Percentiles rank a stretch among this genome's conserved stretches.
Conservation (phyloP, 2,113 vertebrate species). For the Saiga tatarica region DNA sequence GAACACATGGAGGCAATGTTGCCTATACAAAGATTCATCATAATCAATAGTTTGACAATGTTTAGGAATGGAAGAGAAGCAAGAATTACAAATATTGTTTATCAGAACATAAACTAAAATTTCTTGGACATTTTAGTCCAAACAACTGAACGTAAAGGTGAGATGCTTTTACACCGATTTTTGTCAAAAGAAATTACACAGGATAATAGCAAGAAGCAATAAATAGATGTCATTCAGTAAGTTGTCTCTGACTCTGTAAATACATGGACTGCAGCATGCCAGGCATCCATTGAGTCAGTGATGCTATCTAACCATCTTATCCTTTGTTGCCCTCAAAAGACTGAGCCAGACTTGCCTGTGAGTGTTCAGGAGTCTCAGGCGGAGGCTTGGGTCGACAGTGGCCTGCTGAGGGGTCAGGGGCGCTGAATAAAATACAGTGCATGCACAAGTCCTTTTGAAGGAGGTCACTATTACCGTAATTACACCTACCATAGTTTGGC, state of each 20-base stretch:
- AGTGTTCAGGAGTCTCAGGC: rapidly evolving
- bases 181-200: not conserved
- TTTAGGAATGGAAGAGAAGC: not conserved
- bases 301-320: not conserved
- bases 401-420: not conserved
- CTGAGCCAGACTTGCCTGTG: not conserved
- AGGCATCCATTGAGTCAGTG: not conserved
- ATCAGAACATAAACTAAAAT: not conserved
- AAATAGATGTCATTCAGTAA: not conserved
- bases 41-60: not conserved
- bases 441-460: not conserved
- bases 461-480: not conserved
- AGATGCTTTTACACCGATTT: not conserved
- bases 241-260: not conserved
- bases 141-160: not conserved
- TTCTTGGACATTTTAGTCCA: not conserved
- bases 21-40: not conserved
- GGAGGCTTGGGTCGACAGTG: not conserved
- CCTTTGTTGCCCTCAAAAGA: not conserved
- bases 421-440: not conserved
- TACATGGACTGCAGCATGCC: not conserved
- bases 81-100: slow-evolving; percentile 19
- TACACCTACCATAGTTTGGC: not conserved
- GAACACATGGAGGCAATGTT: not conserved
- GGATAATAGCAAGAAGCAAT: not conserved